These are phyloP conservation scores for Spheniscus mendiculus DNA, from an alignment of 2,113 vertebrate species.

Conservation along the genomic window DNA sequence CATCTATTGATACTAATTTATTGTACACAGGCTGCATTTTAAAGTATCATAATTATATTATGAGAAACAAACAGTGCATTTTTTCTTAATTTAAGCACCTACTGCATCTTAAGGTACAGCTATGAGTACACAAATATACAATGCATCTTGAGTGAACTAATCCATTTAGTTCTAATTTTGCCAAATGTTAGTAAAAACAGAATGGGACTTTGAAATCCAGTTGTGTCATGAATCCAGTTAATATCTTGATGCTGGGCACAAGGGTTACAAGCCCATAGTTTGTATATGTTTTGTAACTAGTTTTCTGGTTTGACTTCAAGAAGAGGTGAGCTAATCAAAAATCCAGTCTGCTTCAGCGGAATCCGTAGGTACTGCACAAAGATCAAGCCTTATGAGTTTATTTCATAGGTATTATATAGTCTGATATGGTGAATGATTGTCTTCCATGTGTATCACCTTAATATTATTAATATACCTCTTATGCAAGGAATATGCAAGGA, in stretches of 20 bases:
- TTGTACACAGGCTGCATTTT: background rate
- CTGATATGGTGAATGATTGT: background rate
- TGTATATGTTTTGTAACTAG: background rate
- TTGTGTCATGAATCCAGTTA: background rate
- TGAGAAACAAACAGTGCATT: background rate
- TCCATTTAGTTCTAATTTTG: background rate
- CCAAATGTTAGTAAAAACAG: background rate
- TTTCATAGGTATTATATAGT: background rate
- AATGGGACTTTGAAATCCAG: background rate
- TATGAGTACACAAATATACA: background rate
- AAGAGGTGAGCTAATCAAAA: background rate
- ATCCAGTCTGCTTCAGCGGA: background rate
- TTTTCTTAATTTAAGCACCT: background rate
- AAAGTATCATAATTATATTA: background rate
- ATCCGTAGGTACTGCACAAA: background rate
- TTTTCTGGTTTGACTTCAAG: background rate
- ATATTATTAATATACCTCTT: background rate
- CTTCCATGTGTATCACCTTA: background rate
- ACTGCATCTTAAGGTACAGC: background rate
- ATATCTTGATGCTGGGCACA: background rate
- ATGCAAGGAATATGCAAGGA: background rate
- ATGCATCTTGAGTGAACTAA: background rate
- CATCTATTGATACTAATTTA: slow-evolving; percentile 29
- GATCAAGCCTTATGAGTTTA: background rate
- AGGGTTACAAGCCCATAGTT: background rate